A percentile compares a stretch with the other conserved stretches of the same genome.
Evolutionary conservation across 2,797 vertebrate genomes (phyloP).

Genomic region (Oryzias dopingdopingensis): DNA sequence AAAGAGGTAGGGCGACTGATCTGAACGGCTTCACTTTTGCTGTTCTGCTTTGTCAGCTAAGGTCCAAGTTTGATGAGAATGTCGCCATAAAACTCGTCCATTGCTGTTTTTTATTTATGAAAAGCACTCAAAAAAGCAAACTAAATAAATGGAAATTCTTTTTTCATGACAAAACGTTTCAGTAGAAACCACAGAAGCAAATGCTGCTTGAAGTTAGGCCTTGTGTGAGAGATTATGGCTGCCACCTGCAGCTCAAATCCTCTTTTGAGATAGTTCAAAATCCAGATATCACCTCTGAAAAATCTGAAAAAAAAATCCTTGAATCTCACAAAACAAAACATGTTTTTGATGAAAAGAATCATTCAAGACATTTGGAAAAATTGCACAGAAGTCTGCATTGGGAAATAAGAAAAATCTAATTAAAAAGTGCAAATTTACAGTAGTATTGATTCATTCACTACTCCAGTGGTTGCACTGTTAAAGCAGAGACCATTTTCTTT

Average conservation of each 20-base stretch:
- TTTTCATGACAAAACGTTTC: too few relatives aligned
- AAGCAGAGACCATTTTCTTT: neutral
- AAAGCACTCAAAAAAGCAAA: too few relatives aligned
- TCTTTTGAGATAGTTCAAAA: conserved; percentile 40
- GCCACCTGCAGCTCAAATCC: conserved; percentile 46
- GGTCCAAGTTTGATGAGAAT: too few relatives aligned
- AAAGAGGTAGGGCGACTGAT: conserved; percentile 21
- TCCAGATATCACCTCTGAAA: conserved; percentile 52
- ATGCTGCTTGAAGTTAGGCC: conserved; percentile 6
- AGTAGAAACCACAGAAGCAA: neutral
- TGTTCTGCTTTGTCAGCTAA: too few relatives aligned
- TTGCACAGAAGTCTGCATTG: too few relatives aligned
- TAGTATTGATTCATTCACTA: too few relatives aligned
- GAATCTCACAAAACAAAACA: neutral
- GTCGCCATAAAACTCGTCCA: neutral
- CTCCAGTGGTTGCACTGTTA: too few relatives aligned
- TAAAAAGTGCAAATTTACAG: too few relatives aligned
- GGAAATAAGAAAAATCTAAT: too few relatives aligned
- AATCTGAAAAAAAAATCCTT: conserved; percentile 30
- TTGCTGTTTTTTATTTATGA: accelerated
- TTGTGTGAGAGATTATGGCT: conserved; percentile 19
- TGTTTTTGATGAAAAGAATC: neutral
- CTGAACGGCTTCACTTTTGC: neutral
- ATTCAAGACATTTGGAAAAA: neutral
- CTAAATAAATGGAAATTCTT: neutral